phyloP scores from a whole-genome alignment of 2,888 invertebrate genomes.

The Folsomia candida region DNA sequence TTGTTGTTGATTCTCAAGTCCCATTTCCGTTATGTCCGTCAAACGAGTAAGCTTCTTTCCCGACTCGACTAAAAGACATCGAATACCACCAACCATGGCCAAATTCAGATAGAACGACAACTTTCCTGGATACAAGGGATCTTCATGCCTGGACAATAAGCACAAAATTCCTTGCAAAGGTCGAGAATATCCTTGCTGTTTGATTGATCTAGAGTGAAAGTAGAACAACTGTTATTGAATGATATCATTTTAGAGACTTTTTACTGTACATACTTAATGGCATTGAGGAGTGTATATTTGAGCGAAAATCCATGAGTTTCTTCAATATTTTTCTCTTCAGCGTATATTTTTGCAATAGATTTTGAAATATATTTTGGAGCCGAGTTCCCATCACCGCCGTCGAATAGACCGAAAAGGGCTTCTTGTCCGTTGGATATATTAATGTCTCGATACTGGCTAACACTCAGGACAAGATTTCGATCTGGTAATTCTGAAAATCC shows the following conservation, averaged over 20 bases:
- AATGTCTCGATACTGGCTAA: constrained; percentile 48
- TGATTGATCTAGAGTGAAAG: constrained; percentile 36
- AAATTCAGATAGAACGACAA: constrained; percentile 43
- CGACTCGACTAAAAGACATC: constrained; percentile 46
- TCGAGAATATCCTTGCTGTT: constrained; percentile 45
- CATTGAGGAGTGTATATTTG: constrained; percentile 77
- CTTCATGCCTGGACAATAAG: constrained; percentile 42
- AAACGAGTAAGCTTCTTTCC: constrained; percentile 46
- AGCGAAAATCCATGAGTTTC: constrained; percentile 78
- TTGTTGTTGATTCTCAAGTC: constrained; percentile 15
- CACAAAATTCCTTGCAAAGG: constrained; percentile 48
- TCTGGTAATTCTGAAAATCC: constrained; percentile 85
- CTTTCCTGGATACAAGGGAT: constrained; percentile 34
- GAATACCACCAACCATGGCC: constrained; percentile 47
- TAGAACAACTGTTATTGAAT: not conserved
- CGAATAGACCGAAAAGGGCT: constrained; percentile 79
- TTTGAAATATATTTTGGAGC: constrained; percentile 63
- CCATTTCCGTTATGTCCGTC: constrained; percentile 40
- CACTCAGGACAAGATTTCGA: constrained; percentile 53
- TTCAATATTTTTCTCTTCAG: constrained; percentile 76
- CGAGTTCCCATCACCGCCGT: constrained; percentile 57
- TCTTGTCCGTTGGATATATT: constrained; percentile 60
- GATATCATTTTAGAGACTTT: no score
- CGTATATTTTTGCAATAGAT: constrained; percentile 72
- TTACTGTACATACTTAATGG: constrained; percentile 63